These are phyloP conservation scores for Daboia siamensis DNA, from an alignment of 2,113 vertebrate species.

Conservation along the genomic window DNA sequence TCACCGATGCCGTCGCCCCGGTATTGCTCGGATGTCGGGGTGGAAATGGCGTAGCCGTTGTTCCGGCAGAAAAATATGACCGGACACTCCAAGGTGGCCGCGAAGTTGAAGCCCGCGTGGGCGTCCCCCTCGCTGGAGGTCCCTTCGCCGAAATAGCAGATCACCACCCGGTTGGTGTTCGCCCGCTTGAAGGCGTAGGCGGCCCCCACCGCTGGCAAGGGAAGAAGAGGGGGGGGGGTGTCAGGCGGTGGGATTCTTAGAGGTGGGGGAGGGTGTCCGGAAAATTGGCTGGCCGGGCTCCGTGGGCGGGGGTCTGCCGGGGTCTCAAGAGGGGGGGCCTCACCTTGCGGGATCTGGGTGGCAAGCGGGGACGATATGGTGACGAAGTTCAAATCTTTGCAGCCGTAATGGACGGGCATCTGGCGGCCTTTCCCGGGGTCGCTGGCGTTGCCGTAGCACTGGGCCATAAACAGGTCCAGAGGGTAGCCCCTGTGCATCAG, in stretches of 20 bases:
- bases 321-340: slow-evolving; percentile 32
- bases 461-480: slow-evolving; percentile 89
- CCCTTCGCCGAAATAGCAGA: slow-evolving; percentile 93
- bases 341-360: slow-evolving; percentile 93
- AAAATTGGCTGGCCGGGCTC: neutral
- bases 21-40: slow-evolving; percentile 90
- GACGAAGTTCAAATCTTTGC: slow-evolving; percentile 84
- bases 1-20: slow-evolving; percentile 90
- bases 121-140: slow-evolving; percentile 92
- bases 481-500: slow-evolving; percentile 89
- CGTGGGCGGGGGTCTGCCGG: rapidly evolving
- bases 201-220: slow-evolving; percentile 77
- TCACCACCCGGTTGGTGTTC: slow-evolving; percentile 77
- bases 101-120: slow-evolving; percentile 92
- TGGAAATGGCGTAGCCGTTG: slow-evolving; percentile 94
- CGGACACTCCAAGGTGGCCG: slow-evolving; percentile 89
- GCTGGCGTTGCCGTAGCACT: slow-evolving; percentile 84
- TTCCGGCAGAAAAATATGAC: slow-evolving; percentile 94
- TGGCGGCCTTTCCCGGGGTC: slow-evolving; percentile 88
- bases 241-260: neutral
- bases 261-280: neutral
- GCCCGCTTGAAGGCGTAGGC: slow-evolving; percentile 85
- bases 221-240: too few relatives aligned
- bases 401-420: slow-evolving; percentile 94
- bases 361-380: slow-evolving; percentile 93